A percentile compares a stretch with the other conserved stretches of the same genome.
phyloP scores from a whole-genome alignment of 2,797 vertebrate species.

The Chromis chromis region DNA sequence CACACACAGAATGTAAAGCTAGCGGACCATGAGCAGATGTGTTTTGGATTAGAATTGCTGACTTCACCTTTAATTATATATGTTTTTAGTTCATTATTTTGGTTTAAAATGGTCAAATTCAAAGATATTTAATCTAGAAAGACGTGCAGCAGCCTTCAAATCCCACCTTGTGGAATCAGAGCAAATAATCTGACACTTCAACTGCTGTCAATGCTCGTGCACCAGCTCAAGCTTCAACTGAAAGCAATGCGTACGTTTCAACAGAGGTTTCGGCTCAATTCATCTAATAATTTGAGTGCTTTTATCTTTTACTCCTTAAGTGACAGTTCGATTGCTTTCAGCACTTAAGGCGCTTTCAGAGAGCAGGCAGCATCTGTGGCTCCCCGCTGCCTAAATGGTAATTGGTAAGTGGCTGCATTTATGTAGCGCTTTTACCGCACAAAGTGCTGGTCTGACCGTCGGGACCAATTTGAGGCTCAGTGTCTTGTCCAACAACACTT shows the following conservation, averaged over 20 bases:
- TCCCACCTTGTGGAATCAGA: background rate
- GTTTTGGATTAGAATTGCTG: no score
- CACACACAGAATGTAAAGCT: no score
- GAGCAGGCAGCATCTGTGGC: background rate
- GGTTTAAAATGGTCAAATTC: no score
- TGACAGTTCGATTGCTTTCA: background rate
- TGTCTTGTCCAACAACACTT: no score
- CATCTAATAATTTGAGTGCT: constrained; percentile 10
- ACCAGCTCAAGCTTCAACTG: background rate
- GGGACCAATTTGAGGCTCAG: no score
- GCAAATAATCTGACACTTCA: background rate
- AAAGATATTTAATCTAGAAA: no score
- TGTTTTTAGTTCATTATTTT: no score
- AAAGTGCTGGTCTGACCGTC: background rate
- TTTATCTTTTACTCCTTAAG: constrained; percentile 7
- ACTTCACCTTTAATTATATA: no score
- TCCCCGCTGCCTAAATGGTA: no score
- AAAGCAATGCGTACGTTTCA: background rate
- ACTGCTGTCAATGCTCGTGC: background rate
- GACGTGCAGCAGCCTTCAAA: no score
- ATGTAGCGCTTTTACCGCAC: constrained; percentile 7
- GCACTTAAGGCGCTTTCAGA: constrained; percentile 8
- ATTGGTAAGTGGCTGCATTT: constrained; percentile 4
- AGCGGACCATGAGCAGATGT: no score
- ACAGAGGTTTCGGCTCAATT: background rate